Evolutionary conservation across 2,113 vertebrate species (phyloP).

Genomic region (Hippolais icterina): DNA sequence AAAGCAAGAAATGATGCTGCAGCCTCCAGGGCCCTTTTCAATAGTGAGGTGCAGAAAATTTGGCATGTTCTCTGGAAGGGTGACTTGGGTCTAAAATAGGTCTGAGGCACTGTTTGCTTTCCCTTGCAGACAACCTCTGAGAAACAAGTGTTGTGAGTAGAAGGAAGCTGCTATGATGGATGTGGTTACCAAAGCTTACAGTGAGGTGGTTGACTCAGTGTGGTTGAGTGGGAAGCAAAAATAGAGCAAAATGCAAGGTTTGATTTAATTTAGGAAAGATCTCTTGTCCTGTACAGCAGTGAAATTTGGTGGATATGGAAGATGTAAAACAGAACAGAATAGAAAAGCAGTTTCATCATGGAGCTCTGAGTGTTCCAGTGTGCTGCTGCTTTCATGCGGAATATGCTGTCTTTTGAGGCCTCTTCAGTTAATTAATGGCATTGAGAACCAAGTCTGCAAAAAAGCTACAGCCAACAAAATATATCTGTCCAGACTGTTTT

Average conservation of each 20-base stretch:
- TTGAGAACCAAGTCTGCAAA: conserved; percentile 13
- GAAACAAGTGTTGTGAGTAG: not conserved
- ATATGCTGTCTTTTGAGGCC: not conserved
- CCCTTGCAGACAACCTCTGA: not conserved
- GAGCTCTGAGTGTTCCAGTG: not conserved
- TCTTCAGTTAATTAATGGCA: not conserved
- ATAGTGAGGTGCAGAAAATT: not conserved
- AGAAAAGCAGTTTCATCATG: not conserved
- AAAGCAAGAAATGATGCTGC: not conserved
- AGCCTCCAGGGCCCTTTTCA: not conserved
- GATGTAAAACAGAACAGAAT: not conserved
- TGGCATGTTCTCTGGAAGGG: not conserved
- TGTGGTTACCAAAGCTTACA: not conserved
- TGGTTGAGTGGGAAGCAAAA: not conserved
- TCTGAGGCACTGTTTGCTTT: not conserved
- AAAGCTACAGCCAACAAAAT: not conserved
- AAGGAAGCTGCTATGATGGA: not conserved
- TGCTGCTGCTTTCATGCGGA: not conserved
- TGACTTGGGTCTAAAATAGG: not conserved
- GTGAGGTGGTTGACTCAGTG: not conserved
- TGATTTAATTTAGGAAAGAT: not conserved
- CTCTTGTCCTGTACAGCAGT: not conserved
- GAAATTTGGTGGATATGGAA: not conserved
- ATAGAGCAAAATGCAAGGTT: not conserved
- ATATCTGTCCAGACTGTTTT: conserved; percentile 21